Percentiles rank a stretch among this genome's conserved stretches.
Conservation (phyloP, 2,888 invertebrate species). For the Formica aserva region DNA sequence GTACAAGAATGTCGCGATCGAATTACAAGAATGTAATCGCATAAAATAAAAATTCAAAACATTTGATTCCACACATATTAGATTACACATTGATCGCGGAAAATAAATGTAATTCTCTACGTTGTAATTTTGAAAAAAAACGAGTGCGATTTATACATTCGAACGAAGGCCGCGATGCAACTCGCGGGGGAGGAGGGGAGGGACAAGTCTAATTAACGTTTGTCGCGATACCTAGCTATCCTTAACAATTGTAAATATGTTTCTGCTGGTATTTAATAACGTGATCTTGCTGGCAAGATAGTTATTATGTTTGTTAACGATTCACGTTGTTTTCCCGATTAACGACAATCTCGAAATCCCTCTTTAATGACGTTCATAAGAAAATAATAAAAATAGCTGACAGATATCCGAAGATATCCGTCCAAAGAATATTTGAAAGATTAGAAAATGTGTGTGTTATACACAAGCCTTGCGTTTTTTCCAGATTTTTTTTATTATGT, state of each 20-base stretch:
- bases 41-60: not conserved
- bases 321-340: slow-evolving; percentile 23
- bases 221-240: slow-evolving; percentile 54
- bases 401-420: not conserved
- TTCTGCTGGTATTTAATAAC: slow-evolving; percentile 46
- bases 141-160: slow-evolving; percentile 68
- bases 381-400: not conserved
- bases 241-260: slow-evolving; percentile 63
- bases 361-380: not conserved
- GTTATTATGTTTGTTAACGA: slow-evolving; percentile 16
- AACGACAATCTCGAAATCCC: slow-evolving; percentile 36
- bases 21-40: not conserved
- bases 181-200: not conserved
- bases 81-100: not conserved
- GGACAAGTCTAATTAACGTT: slow-evolving; percentile 28
- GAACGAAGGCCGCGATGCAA: slow-evolving; percentile 74
- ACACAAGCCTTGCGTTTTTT: not conserved
- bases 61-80: not conserved
- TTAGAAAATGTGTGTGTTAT: not conserved
- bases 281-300: slow-evolving; percentile 18
- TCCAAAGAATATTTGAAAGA: not conserved
- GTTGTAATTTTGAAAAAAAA: slow-evolving; percentile 2
- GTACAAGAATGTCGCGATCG: not conserved
- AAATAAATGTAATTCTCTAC: not conserved
- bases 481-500: not conserved